These are phyloP conservation scores for Macrosiphum euphorbiae DNA, from an alignment of 2,888 invertebrate genomes.

Conservation along the genomic window DNA sequence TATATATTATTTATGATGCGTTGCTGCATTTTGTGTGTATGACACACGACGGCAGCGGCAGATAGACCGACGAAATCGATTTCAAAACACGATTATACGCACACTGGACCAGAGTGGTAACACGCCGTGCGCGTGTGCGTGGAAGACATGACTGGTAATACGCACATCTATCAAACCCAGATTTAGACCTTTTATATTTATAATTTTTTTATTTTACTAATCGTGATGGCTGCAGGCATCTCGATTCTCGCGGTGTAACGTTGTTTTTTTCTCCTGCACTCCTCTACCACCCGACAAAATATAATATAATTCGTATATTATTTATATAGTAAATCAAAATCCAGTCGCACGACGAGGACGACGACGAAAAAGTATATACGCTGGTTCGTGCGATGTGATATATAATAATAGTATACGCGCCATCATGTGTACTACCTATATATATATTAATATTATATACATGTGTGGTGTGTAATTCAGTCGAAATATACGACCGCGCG, in stretches of 20 bases:
- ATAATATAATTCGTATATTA: background rate
- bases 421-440: background rate
- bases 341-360: background rate
- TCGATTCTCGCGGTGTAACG: slow-evolving; percentile 16
- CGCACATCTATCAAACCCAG: slow-evolving; percentile 13
- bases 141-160: slow-evolving; percentile 36
- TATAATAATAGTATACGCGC: background rate
- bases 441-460: background rate
- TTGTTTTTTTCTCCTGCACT: background rate
- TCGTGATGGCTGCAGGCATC: slow-evolving; percentile 55
- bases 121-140: background rate
- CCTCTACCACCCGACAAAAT: background rate
- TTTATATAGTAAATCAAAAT: slow-evolving; percentile 22
- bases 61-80: slow-evolving; percentile 46
- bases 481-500: background rate
- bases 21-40: background rate
- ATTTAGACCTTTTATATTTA: slow-evolving; percentile 48
- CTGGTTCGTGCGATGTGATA: slow-evolving; percentile 8
- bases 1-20: background rate
- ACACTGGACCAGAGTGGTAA: background rate
- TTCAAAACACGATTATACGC: slow-evolving; percentile 55
- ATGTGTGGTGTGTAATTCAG: background rate
- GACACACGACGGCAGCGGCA: background rate
- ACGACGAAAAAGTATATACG: background rate
- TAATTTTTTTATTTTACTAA: slow-evolving; percentile 41